Evolutionary conservation across 2,797 vertebrate species (phyloP), one percentile per base, ranked within the genome.

Genomic region (Cygnus olor): DNA sequence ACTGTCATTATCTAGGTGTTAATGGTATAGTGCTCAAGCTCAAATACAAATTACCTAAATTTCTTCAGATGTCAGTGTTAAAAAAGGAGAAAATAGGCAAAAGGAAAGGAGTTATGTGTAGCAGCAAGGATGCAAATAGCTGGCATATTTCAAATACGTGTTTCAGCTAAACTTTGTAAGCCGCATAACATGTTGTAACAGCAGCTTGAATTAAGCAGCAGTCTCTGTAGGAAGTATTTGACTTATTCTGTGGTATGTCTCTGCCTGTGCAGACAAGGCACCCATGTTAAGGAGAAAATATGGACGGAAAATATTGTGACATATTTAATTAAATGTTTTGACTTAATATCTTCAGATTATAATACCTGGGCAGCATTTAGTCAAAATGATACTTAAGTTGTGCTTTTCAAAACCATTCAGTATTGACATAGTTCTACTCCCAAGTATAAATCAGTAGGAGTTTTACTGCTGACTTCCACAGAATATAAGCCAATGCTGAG

Each of bases 371-470:
- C 71, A 94, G n/a, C 40, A 68, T 79, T 79, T 71, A 80, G 71
- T 85, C 54, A 77, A 88, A 90, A 73, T 57, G 34, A 69, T 18
- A 18, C 36, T 91, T 65, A 65, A 88, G 80, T 21, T 94, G 60
- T 90, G 78, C 40, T 87, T 90, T 93, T 93, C 78, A 77, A 96
- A 94, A 87, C 36, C 44, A 10, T 79, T 94, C 22, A 34, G 73
- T 65, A 61, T 72, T 93, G 61, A 85, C 80, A 78, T 24, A 63
- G 83, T 88, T 94, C 70, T 65, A 65, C 42, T 84, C 63, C 38
- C 77, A 93, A 92, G 78, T 71, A 53, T 94, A 92, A 96, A 90
- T 78, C 74, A 85, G 74, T 87, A 90, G 90, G 86, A 95, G 73
- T 90, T 95, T 89, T 89, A 85, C 72, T 90, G 64, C 71, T 94